A percentile compares a stretch with the other conserved stretches of the same genome.
These are phyloP conservation scores for Athrips mouffetella DNA, from an alignment of 2,888 invertebrate species.

Conservation along the genomic window DNA sequence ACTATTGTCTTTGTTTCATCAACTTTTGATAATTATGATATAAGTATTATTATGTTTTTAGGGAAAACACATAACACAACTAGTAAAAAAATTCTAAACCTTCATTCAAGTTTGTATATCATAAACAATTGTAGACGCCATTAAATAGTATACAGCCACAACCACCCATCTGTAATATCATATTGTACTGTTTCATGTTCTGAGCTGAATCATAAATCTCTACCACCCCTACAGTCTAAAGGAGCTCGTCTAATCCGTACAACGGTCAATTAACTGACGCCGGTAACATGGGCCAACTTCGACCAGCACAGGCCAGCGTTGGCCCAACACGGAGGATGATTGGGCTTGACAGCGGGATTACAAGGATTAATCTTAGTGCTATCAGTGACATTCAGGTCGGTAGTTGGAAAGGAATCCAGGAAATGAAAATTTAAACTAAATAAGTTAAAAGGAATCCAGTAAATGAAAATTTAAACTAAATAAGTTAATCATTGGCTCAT, in stretches of 20 bases:
- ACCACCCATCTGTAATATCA: neutral
- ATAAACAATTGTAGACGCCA: neutral
- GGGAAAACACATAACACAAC: no score
- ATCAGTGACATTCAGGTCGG: conserved; percentile 1
- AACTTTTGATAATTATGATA: no score
- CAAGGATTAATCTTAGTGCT: neutral
- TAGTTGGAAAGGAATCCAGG: neutral
- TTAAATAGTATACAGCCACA: no score
- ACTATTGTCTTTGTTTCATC: no score
- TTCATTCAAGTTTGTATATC: no score
- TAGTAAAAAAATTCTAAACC: neutral
- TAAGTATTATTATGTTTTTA: no score
- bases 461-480: neutral
- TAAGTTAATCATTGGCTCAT: no score
- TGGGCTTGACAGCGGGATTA: conserved; percentile 11
- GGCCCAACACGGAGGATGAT: conserved; percentile 7
- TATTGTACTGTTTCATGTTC: neutral
- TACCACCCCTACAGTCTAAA: neutral
- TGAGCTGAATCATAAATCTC: conserved; percentile 4
- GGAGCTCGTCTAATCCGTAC: conserved; percentile 2
- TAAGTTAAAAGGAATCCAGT: neutral
- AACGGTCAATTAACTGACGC: conserved; percentile 8
- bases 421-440: neutral
- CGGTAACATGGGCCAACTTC: neutral
- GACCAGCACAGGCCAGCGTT: neutral